Percentiles rank a stretch among this genome's conserved stretches.
Conservation (phyloP, 2,113 vertebrate species). For the Mormoops blainvillei region DNA sequence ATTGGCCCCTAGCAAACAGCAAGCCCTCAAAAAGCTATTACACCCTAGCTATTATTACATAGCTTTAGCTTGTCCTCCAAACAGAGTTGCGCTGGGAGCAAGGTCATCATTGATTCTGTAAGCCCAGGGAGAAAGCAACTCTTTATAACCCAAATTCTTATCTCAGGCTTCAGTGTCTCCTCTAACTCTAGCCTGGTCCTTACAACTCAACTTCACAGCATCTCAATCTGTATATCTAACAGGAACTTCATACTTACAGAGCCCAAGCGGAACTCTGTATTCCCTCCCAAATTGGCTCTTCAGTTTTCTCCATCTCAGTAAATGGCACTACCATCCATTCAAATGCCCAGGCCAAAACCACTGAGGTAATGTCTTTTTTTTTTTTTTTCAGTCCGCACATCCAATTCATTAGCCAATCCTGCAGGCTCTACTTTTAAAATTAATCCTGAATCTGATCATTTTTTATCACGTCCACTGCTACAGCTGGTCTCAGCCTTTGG, state of each 20-base stretch:
- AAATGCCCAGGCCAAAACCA: background rate
- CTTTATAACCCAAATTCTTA: background rate
- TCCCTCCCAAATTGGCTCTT: background rate
- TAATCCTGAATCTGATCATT: background rate
- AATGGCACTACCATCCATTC: background rate
- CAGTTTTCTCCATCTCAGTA: background rate
- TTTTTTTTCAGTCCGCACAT: background rate
- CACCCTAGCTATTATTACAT: background rate
- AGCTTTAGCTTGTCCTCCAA: background rate
- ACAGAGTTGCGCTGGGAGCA: background rate
- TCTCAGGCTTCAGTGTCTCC: background rate
- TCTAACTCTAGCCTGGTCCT: background rate
- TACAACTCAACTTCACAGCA: background rate
- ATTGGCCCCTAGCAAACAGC: background rate
- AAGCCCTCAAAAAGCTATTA: background rate
- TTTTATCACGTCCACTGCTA: background rate
- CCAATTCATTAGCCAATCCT: background rate
- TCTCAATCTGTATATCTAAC: background rate
- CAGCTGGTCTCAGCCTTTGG: background rate
- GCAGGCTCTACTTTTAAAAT: background rate
- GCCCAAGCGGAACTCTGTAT: background rate
- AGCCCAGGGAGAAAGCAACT: background rate
- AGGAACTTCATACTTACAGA: background rate
- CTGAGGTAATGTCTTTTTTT: background rate
- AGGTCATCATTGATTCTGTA: too few relatives aligned